A percentile compares a stretch with the other conserved stretches of the same genome.
phyloP scores from a whole-genome alignment of 2,113 vertebrate genomes.

The Hoplias malabaricus region DNA sequence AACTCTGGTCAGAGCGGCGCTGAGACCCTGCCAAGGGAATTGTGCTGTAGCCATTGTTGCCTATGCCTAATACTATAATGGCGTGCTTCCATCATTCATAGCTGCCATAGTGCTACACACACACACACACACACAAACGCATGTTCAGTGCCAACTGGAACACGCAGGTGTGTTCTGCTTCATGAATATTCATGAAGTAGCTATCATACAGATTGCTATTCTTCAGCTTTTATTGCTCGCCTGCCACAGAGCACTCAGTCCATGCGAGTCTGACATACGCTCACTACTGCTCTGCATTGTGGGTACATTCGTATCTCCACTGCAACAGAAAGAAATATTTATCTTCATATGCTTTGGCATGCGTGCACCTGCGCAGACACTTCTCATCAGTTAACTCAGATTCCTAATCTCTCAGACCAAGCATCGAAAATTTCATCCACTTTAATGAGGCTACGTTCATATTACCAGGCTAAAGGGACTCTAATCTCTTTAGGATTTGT shows the following conservation, averaged over 20 bases:
- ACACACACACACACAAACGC: neutral
- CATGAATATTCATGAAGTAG: conserved; percentile 25
- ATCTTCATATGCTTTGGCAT: neutral
- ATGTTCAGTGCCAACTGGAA: conserved; percentile 1
- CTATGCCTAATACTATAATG: neutral
- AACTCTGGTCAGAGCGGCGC: neutral
- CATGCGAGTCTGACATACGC: neutral
- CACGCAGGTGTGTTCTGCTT: conserved; percentile 5
- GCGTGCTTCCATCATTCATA: conserved; percentile 9
- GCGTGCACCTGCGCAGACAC: neutral
- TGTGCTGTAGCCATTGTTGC: neutral
- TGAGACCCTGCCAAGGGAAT: neutral
- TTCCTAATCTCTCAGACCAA: too few species aligned
- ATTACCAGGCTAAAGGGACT: too few species aligned
- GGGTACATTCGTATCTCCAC: neutral
- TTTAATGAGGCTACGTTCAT: too few species aligned
- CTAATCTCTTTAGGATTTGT: too few species aligned
- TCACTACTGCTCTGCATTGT: neutral
- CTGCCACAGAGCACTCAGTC: neutral
- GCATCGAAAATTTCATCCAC: too few species aligned
- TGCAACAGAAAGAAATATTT: neutral
- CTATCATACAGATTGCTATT: neutral
- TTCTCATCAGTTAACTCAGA: neutral
- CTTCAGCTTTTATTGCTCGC: neutral
- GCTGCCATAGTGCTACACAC: conserved; percentile 19